Base-by-base conservation (phyloP, 2,888 invertebrate species). In the Mesoligia furuncula region DNA sequence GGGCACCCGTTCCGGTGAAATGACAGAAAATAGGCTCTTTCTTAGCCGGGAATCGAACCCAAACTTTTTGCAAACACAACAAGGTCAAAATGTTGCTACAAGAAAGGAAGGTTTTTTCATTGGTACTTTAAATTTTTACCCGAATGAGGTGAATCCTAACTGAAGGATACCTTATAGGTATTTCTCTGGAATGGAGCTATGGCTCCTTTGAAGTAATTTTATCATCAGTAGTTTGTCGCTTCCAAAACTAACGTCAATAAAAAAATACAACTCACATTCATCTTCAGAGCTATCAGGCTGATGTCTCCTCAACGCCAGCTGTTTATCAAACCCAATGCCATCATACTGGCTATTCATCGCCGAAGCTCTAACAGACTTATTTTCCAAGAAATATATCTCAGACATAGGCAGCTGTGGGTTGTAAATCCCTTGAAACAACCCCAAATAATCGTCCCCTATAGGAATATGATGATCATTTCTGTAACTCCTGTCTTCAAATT, bases 251-350 rank as follows among this genome's bases (percentile, higher is more conserved):
- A 39, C 36, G n/a, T 7, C 1, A 57, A 36, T 45, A 8, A 20
- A 27, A 71, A 61, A 62, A 36, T 42, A 59, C 8, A 62, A 93
- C 94, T 91, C 84, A 95, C 95, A 90, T 79, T 92, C 87, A 45
- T 91, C 89, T 72, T 92, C 90, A 4, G 86, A 86, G n/a, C 85
- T 86, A 20, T 87, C 87, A 2, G 77, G 83, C 7, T 75, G 77
- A 42, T 84, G 79, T 57, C 78, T 82, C 42, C 78, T 77, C 20
- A 70, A 62, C 7, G 85, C 70, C 36, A 89, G 61, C 39, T 87
- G 86, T 73, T 90, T 83, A 81, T 94, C 90, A 27, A 93, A 94
- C 0, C 93, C 93, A 0, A 94, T 67, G 0, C 90, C 92, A 65
- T 90, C 89, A 51, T 89, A 90, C 42, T 89, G 89, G 0, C 89